Conservation (phyloP, 2,888 invertebrate species). For the Dromius quadrimaculatus region DNA sequence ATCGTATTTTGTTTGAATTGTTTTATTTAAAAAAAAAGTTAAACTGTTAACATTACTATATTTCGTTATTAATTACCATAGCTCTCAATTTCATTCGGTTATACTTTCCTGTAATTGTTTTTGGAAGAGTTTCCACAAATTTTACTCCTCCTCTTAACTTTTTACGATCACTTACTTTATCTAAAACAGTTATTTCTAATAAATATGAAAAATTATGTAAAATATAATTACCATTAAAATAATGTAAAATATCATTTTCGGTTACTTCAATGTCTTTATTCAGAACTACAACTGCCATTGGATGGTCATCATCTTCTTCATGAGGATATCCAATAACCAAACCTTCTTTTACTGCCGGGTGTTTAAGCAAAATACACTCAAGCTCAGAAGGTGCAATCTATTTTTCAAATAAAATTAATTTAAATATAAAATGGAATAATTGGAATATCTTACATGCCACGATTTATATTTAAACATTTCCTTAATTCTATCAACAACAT, state of each 20-base stretch:
- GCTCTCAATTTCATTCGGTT: slow-evolving; percentile 17
- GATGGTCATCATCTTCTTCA: slow-evolving; percentile 62
- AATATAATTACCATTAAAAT: slow-evolving; percentile 10
- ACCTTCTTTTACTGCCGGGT: slow-evolving; percentile 6
- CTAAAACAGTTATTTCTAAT: neutral
- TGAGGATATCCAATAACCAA: slow-evolving; percentile 57
- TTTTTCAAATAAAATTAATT: neutral
- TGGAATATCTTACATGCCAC: slow-evolving; percentile 59
- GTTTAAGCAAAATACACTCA: neutral
- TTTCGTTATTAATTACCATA: slow-evolving; percentile 9
- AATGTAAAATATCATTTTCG: slow-evolving; percentile 2
- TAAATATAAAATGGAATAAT: neutral
- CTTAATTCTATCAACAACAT: slow-evolving; percentile 58
- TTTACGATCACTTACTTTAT: slow-evolving; percentile 47
- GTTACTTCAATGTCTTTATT: slow-evolving; percentile 50
- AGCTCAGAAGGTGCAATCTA: slow-evolving; percentile 4
- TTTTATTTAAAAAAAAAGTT: neutral
- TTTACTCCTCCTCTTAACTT: slow-evolving; percentile 55
- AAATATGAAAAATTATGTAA: neutral
- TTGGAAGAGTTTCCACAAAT: slow-evolving; percentile 54
- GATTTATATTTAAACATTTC: slow-evolving; percentile 60
- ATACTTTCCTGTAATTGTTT: slow-evolving; percentile 55
- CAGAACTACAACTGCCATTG: slow-evolving; percentile 59
- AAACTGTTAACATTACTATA: neutral
- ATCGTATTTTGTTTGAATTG: neutral